Conservation (phyloP, 2,113 vertebrate genomes). For the Phyllostomus discolor region DNA sequence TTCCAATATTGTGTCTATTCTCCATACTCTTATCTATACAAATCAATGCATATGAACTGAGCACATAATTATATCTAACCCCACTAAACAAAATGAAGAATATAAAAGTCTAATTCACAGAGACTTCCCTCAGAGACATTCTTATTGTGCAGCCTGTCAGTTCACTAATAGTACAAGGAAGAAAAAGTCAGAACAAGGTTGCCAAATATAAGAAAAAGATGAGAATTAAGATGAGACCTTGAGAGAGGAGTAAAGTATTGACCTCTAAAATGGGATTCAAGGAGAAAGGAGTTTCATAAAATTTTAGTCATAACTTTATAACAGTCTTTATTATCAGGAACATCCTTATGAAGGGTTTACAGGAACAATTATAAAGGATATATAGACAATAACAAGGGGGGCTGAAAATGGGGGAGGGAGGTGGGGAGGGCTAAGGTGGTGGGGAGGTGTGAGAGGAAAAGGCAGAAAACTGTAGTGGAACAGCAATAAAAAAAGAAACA, state of each 20-base stretch:
- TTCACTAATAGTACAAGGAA: background rate
- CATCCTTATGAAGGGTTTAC: background rate
- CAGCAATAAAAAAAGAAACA: background rate
- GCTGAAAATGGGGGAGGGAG: no score
- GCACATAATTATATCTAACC: background rate
- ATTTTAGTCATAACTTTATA: background rate
- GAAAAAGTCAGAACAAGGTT: background rate
- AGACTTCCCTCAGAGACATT: background rate
- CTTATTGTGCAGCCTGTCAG: background rate
- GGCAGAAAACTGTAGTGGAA: no score
- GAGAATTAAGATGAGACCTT: background rate
- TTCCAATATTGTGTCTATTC: background rate
- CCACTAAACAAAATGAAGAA: background rate
- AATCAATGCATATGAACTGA: background rate
- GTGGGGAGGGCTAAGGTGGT: no score
- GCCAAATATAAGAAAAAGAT: background rate
- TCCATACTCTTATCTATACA: background rate
- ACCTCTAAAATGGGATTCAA: background rate
- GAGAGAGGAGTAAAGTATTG: background rate
- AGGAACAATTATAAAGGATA: no score
- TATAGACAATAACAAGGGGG: no score
- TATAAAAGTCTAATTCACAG: background rate
- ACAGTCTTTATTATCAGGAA: background rate
- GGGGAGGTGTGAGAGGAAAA: no score
- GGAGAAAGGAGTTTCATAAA: background rate